Evolutionary conservation across 2,113 vertebrate genomes (phyloP), one percentile per base, ranked within the genome.

Genomic region (Cebidichthys violaceus): DNA sequence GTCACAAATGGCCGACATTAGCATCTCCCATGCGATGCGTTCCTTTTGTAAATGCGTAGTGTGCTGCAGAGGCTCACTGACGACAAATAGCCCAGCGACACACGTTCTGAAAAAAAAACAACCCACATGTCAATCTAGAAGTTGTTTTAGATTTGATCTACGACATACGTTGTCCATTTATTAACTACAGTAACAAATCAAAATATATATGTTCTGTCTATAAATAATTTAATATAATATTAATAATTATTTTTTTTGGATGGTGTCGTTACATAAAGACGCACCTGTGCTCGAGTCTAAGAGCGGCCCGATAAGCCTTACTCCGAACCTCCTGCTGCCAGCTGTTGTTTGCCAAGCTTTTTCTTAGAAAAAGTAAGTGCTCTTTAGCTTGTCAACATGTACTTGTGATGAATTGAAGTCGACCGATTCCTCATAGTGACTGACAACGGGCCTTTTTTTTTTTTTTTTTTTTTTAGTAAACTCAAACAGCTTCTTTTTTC

Each of bases 361-460:
- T 81, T 62, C 18, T 73, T 37, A 61, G 33, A 70, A 61, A 61
- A 66, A 77, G 41, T 22, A 66, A 77, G 37, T 29, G 15, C 39
- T 62, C 70, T 27, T 52, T 20, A 59, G 73, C 33, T 50, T 66
- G 55, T 79, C 77, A 71, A 37, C 64, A 39, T 41, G 17, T 47
- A 29, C 22, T 74, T 11, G 20, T 18, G 15, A 20, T 74, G 61
- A 81, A 86, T 84, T 31, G n/a, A 64, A 52, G 37, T 39, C 69
- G 81, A 77, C 18, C 35, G 66, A 64, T 39, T 24, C 14, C 22
- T 75, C 54, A 81, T 62, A 37, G 43, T 71, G 70, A 83, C 79
- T 45, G 39, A 70, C 1, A 39, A n/a, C 20, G 29, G 14, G 8
- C 0, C 14, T 31, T 0, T 14, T 68, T 77, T 37, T n/a, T 68